These are phyloP conservation scores for Bilobella aurantiaca DNA, from an alignment of 1,140 invertebrate genomes.

Conservation along the genomic window DNA sequence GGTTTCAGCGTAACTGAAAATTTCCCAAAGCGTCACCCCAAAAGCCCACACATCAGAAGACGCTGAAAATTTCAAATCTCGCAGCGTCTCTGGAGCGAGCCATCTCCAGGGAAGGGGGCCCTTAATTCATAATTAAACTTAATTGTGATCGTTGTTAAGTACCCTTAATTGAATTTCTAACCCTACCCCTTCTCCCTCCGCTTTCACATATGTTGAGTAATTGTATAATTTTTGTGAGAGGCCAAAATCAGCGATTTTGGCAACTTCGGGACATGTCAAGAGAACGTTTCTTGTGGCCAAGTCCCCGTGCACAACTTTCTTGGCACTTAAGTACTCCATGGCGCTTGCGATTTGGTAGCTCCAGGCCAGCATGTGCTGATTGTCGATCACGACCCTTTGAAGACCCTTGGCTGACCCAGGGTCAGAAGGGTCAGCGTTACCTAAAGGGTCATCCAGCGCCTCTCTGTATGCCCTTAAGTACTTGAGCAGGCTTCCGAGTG, in stretches of 20 bases:
- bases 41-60: slow-evolving; percentile 45
- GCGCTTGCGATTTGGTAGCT: background rate
- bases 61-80: slow-evolving; percentile 32
- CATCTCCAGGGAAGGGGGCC: slow-evolving; percentile 20
- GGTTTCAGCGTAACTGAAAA: background rate
- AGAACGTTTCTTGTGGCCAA: slow-evolving; percentile 72
- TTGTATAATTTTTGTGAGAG: slow-evolving; percentile 63
- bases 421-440: no score
- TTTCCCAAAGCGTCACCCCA: slow-evolving; percentile 40
- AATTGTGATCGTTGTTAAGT: no score
- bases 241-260: slow-evolving; percentile 79
- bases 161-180: background rate
- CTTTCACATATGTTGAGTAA: slow-evolving; percentile 6
- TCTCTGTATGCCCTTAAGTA: background rate
- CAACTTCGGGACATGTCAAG: slow-evolving; percentile 58
- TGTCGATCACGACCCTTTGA: background rate
- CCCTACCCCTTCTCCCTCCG: background rate
- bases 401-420: no score
- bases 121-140: background rate
- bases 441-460: no score
- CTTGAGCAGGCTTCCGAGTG: background rate
- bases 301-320: slow-evolving; percentile 71
- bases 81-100: slow-evolving; percentile 4
- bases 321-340: slow-evolving; percentile 53
- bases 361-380: background rate